Base-by-base conservation (phyloP, 2,797 vertebrate genomes). In the Chaunax sp. region DNA sequence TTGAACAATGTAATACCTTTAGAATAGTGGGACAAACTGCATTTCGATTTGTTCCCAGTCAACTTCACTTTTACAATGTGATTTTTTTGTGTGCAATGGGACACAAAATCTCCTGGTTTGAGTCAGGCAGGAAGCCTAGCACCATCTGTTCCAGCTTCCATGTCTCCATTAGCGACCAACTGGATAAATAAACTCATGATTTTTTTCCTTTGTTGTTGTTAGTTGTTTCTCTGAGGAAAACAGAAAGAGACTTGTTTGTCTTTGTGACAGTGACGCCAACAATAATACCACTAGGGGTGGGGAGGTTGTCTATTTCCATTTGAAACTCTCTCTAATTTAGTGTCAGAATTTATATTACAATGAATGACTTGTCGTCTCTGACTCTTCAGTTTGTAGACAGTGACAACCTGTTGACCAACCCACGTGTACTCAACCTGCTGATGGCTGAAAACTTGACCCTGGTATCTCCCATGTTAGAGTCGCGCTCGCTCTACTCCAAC, bases 321-420 rank as follows among this genome's bases (percentile, higher is more conserved):
- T 9, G 28, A 30, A 9, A 30, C 4, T 30, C 4, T 4, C 4
- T 9, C 6, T 15, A 10, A 4, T 56, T 35, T 33, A 26, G 6
- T 22, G 41, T 33, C 28, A 58, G 3, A 52, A 7, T 25, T 0
- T 6, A 11, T 16, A 0, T 20, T n/a, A 30, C 14, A 12, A 30
- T 47, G 16, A 13, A 2, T 62, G 30, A 40, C 20, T 9, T 3
- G 2, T 10, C 1, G 15, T 15, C 49, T 70, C 19, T 47, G 16
- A 3, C 0, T 67, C 44, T 82, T 66, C 69, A 98, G 98, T 99
- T 97, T 82, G 78, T 94, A 4, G 98, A 99, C 89, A 93, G 95
- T 19, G 98, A 99, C 88, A 98, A 99, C 83, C 95, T 99, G 64
- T 77, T 99, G 87, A 98, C 96, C 38, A 99, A 99, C 82, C 95